These are phyloP conservation scores for Nemotelus pantherinus DNA, from an alignment of 2,888 invertebrate species.

Conservation along the genomic window DNA sequence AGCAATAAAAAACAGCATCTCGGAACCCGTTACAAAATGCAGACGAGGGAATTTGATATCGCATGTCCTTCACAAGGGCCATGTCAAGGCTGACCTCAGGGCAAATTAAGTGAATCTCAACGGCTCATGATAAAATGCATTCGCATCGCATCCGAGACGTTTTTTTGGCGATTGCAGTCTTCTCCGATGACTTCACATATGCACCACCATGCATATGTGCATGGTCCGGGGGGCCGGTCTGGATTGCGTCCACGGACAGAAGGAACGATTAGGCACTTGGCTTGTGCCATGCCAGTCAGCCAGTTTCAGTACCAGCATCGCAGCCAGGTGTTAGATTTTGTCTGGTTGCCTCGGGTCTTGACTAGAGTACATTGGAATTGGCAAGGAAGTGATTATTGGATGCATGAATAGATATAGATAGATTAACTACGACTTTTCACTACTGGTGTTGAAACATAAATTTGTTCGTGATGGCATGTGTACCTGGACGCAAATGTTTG, in stretches of 20 bases:
- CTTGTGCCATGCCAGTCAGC: too few relatives aligned
- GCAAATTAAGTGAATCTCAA: conserved; percentile 42
- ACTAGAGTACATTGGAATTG: conserved; percentile 4
- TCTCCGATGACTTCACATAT: not conserved
- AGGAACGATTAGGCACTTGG: too few relatives aligned
- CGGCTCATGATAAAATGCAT: conserved; percentile 41
- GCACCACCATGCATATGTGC: too few relatives aligned
- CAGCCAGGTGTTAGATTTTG: not conserved
- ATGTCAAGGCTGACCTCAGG: conserved; percentile 44
- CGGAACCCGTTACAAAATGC: conserved; percentile 19
- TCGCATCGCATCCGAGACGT: conserved; percentile 21
- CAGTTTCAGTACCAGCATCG: not conserved
- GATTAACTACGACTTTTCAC: too few relatives aligned
- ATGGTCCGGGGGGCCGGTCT: too few relatives aligned
- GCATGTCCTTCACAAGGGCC: conserved; percentile 17
- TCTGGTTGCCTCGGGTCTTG: not conserved
- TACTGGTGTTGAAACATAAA: too few relatives aligned
- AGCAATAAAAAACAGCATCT: not conserved
- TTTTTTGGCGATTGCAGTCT: conserved; percentile 17
- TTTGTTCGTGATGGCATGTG: too few relatives aligned
- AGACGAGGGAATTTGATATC: conserved; percentile 39
- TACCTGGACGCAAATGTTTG: too few relatives aligned
- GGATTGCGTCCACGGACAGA: too few relatives aligned
- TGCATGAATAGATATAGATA: too few relatives aligned
- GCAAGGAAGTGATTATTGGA: conserved; percentile 13